Evolutionary conservation across 2,888 invertebrate genomes (phyloP).

Genomic region (Apodemia duryi): DNA sequence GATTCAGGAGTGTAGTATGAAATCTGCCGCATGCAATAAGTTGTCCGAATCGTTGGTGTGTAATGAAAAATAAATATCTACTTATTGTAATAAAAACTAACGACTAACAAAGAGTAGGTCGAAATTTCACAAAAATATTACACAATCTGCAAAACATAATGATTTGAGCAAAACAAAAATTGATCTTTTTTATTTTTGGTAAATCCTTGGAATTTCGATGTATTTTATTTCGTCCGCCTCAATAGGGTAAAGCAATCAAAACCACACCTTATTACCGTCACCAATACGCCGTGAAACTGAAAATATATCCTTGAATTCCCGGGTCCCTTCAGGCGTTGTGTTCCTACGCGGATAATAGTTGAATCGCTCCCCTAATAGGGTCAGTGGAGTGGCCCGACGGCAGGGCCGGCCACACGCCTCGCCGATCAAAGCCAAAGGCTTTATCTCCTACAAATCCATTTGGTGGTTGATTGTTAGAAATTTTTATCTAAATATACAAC

Average conservation of each 20-base stretch:
- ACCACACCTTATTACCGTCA: conserved; percentile 39
- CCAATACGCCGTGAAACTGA: conserved; percentile 43
- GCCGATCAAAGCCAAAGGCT: conserved; percentile 48
- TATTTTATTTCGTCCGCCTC: conserved; percentile 8
- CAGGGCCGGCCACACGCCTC: conserved; percentile 38
- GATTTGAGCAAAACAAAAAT: neutral
- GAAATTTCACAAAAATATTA: neutral
- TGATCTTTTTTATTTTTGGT: conserved; percentile 3
- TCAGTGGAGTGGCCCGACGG: conserved; percentile 22
- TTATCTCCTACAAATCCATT: conserved; percentile 17
- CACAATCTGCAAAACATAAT: neutral
- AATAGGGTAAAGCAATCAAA: conserved; percentile 18
- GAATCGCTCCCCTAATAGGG: conserved; percentile 25
- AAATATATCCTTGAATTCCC: conserved; percentile 32
- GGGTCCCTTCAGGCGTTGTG: conserved; percentile 24
- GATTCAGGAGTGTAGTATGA: too few species aligned
- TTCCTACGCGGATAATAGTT: conserved; percentile 14
- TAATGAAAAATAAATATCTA: too few species aligned
- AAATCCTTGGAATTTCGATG: neutral
- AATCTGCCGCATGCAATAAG: too few species aligned
- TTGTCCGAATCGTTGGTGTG: too few species aligned
- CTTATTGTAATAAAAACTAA: too few species aligned
- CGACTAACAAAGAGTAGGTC: too few species aligned
- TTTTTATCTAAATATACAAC: conserved; percentile 14
- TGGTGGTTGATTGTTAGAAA: conserved; percentile 15